Evolutionary conservation across 2,113 vertebrate species (phyloP).

Genomic region (Hystrix brachyura): DNA sequence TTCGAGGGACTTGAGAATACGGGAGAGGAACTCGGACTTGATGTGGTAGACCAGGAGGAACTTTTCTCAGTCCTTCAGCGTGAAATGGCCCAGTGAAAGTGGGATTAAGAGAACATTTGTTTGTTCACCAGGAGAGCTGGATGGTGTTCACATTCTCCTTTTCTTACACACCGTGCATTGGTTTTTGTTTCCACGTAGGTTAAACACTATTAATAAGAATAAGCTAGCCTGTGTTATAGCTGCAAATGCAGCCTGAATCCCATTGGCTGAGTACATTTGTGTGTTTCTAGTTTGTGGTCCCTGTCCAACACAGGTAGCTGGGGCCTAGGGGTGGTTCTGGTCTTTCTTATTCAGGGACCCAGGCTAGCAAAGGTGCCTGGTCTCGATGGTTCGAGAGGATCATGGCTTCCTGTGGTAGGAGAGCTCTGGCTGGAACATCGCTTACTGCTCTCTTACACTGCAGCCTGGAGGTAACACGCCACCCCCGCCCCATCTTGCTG

Average conservation of each 20-base stretch:
- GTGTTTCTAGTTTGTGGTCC: neutral
- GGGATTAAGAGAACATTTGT: neutral
- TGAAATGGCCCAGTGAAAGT: conserved; percentile 39
- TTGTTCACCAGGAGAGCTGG: neutral
- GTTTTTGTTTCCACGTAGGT: conserved; percentile 19
- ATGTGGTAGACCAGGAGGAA: neutral
- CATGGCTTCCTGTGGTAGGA: fast-evolving
- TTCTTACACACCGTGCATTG: neutral
- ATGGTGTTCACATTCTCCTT: neutral
- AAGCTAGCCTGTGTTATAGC: neutral
- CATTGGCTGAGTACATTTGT: neutral
- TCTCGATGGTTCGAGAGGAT: neutral
- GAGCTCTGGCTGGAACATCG: neutral
- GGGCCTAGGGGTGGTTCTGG: neutral
- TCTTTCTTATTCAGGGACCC: neutral
- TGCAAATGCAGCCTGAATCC: neutral
- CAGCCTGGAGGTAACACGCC: neutral
- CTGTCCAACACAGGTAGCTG: neutral
- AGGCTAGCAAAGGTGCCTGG: neutral
- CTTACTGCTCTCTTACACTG: neutral
- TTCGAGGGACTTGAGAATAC: neutral
- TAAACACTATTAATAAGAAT: neutral
- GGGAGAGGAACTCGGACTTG: conserved; percentile 37
- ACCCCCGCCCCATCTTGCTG: neutral
- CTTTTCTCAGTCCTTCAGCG: neutral